Evolutionary conservation across 2,797 vertebrate species (phyloP), one percentile per base, ranked within the genome.

Genomic region (Carduelis carduelis): DNA sequence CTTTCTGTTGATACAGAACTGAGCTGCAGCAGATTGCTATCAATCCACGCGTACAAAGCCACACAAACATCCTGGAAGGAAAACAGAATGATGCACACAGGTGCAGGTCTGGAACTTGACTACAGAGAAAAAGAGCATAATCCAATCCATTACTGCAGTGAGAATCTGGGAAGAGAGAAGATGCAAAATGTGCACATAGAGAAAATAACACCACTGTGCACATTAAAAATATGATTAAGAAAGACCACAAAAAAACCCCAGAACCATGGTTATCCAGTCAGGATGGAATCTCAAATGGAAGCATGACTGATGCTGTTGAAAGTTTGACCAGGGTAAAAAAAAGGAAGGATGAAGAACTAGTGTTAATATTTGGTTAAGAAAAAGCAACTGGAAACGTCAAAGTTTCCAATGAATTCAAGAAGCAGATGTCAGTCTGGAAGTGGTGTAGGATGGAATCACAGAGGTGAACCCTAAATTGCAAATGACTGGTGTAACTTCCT

Each of bases 261-360:
- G 21, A 69, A 80, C 32, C 41, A 37, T 0, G 2, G 55, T 41
- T 34, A 57, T 5, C 3, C 41, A 30, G 28, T 37, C 44, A 77
- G n/a, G 28, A 77, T 11, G 11, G 18, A 56, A 52, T 43, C 41
- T 70, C 0, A 1, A 66, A 76, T 46, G 12, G 24, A 44, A 66
- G 44, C 3, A 9, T 1, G 16, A 75, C 0, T 27, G 27, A 59
- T 30, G 30, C 30, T 3, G 3, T 1, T 63, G 11, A 14, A n/a
- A 28, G 26, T 46, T 0, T 43, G 34, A 49, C 3, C 50, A 47
- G 22, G 10, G 27, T 47, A 9, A 46, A 44, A 46, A 44, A 46
- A 39, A 43, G 18, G 27, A 68, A 61, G 21, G 12, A 46, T 39
- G 24, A 47, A 89, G 15, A 93, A 49, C 1, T 1, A 57, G 15